Evolutionary conservation across 1,140 invertebrate genomes (phyloP), one percentile per base, ranked within the genome.

Genomic region (Panagrolaimus sp.): DNA sequence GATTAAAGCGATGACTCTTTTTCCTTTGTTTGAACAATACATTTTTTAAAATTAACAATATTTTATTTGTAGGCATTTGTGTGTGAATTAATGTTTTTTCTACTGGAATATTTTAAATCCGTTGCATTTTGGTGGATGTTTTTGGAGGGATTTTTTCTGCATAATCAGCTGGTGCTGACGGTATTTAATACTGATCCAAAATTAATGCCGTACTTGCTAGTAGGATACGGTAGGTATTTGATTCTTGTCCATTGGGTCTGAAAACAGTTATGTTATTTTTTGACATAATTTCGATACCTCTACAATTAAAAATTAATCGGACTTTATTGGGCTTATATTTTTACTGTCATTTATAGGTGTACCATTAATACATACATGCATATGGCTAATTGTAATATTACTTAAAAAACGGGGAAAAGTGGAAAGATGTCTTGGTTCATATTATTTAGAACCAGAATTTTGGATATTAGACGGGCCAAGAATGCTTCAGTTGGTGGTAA

Each of bases 121-220:
- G 90, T 91, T 0, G 92, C 92, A 88, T 93, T 93, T 78, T 90
- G 91, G 88, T 94, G 92, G 92, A 93, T 93, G 91, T 92, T 93
- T 76, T 89, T 93, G 38, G 92, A 93, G 81, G 92, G 92, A 0
- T 84, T 92, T 16, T 92, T 92, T 79, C 84, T 94, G 20, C 90
- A 94, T 81, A 92, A 91, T 77, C 88, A 91, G 83, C 88, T 86
- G 45, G 85, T 91, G 77, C 89, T 91, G 1, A 89, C 90, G 0
- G 89, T 91, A 0, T 91, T 93, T 78, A 88, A 91, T 80, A 89
- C 89, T 63, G 87, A 88, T 51, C 88, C 89, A 4, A 88, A 89
- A 69, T 88, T 91, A 45, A 83, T 85, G 5, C 83, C 89, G 3
- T 92, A 91, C 83, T 87, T 89, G 63, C 79, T 88, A 9, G 84